Base-by-base conservation (phyloP, 64 coral and sea anemone genomes). In the Montipora efflorescens region DNA sequence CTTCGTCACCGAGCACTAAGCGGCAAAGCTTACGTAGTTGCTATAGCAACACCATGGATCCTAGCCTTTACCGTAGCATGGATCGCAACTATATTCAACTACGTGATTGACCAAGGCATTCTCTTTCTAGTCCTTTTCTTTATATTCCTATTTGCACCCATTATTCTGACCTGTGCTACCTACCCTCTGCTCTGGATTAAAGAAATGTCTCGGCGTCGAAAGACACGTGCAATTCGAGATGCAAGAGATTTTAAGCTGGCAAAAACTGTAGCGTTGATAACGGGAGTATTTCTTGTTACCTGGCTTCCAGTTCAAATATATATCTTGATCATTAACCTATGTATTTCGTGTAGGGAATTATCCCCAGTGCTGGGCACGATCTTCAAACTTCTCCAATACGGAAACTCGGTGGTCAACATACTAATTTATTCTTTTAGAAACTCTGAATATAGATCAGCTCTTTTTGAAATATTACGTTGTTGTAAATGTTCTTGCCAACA, bases 271-370 rank as follows among this genome's bases (percentile, higher is more conserved):
- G 13, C 5, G 0, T 52, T 79, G 77, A 79, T 79, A n/a, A 59
- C 79, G 21, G 79, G 19, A 81, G 52, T 50, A 53, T 81, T 52
- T 3, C 79, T 81, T 59, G 16, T 81, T 3, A 59, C 79, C 1
- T 81, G 79, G 79, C 79, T 81, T 7, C 52, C 77, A 18, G 22
- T 79, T 59, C 79, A 81, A 13, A 81, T 81, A 59, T n/a, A 44
- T 7, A 8, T 12, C 0, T 2, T 59, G 21, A 7, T 59, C 49
- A 2, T 36, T 58, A 25, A 81, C 28, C 9, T 59, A 5, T 72
- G 69, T 22, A 8, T 51, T 48, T 49, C 76, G 5, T 79, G 76
- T 55, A 55, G 52, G 36, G 36, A 36, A 36, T 36, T 36, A 36
- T 36, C 36, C 2, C 36, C 36, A 36, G 36, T 36, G 13, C 47